Conservation (phyloP, 2,888 invertebrate species). For the Cremastinae sp. region DNA sequence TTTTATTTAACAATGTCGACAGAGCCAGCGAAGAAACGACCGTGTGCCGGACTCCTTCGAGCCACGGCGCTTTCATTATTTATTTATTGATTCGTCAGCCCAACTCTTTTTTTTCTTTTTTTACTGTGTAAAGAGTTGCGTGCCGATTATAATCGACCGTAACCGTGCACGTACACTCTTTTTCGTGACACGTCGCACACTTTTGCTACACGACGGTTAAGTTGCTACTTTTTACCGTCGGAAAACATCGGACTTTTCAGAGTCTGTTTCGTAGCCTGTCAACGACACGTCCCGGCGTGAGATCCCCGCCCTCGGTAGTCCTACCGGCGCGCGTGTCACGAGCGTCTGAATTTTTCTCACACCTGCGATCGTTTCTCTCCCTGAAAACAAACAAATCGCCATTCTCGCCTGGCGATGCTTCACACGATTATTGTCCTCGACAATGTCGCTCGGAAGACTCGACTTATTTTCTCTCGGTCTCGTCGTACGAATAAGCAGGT, state of each 20-base stretch:
- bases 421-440: too few relatives aligned
- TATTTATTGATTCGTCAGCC: slow-evolving; percentile 48
- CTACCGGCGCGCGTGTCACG: slow-evolving; percentile 56
- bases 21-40: background rate
- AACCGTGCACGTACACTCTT: background rate
- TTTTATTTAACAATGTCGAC: background rate
- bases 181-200: slow-evolving; percentile 2
- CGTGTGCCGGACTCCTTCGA: background rate
- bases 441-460: too few relatives aligned
- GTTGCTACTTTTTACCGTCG: too few relatives aligned
- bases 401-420: background rate
- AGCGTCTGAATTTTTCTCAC: slow-evolving; percentile 7
- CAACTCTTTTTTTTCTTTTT: background rate
- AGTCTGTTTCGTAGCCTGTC: slow-evolving; percentile 10
- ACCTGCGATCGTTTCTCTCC: background rate
- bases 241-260: background rate
- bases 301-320: slow-evolving; percentile 49
- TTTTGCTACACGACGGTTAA: background rate
- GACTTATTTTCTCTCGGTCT: background rate
- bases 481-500: slow-evolving; percentile 8
- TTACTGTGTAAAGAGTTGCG: slow-evolving; percentile 6
- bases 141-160: slow-evolving; percentile 17
- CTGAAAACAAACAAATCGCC: slow-evolving; percentile 46
- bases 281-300: slow-evolving; percentile 9
- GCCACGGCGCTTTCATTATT: slow-evolving; percentile 25